Conservation (phyloP, 2,113 vertebrate species). For the Amblyopsis rosae region DNA sequence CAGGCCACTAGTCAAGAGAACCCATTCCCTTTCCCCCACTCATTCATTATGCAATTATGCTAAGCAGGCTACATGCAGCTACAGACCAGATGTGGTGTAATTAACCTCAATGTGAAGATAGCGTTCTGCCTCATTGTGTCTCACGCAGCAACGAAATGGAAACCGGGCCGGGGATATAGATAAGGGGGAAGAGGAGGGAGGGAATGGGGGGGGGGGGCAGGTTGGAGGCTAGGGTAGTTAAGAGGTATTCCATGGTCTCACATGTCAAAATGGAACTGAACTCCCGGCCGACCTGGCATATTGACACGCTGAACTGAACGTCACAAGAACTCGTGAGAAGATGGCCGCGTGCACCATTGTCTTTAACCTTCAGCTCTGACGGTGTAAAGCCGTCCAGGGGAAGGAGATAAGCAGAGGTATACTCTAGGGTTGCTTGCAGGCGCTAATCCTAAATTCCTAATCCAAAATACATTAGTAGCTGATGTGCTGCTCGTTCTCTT, state of each 20-base stretch:
- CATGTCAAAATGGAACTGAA: not conserved
- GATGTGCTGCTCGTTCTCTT: not conserved
- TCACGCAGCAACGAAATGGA: slow-evolving; percentile 61
- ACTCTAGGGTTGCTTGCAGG: not conserved
- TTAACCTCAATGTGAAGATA: slow-evolving; percentile 62
- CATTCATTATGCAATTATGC: slow-evolving; percentile 67
- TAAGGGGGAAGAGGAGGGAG: slow-evolving; percentile 23
- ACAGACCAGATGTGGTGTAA: slow-evolving; percentile 70
- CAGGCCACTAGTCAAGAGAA: not conserved
- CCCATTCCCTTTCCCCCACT: slow-evolving; percentile 27
- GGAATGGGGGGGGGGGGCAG: not conserved
- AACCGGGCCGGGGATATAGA: slow-evolving; percentile 29
- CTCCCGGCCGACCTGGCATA: slow-evolving; percentile 14
- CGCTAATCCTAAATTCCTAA: not conserved
- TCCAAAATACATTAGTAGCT: not conserved
- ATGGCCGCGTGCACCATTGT: slow-evolving; percentile 7
- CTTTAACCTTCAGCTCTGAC: slow-evolving; percentile 36
- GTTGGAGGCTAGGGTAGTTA: not conserved
- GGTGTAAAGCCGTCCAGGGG: not conserved
- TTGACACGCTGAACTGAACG: slow-evolving; percentile 15
- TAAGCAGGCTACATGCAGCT: slow-evolving; percentile 39
- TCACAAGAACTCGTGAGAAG: slow-evolving; percentile 20
- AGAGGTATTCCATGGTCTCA: not conserved
- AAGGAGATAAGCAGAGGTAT: not conserved
- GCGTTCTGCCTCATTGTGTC: slow-evolving; percentile 55